Conservation (phyloP, 2,797 vertebrate genomes). For the Dallia pectoralis region DNA sequence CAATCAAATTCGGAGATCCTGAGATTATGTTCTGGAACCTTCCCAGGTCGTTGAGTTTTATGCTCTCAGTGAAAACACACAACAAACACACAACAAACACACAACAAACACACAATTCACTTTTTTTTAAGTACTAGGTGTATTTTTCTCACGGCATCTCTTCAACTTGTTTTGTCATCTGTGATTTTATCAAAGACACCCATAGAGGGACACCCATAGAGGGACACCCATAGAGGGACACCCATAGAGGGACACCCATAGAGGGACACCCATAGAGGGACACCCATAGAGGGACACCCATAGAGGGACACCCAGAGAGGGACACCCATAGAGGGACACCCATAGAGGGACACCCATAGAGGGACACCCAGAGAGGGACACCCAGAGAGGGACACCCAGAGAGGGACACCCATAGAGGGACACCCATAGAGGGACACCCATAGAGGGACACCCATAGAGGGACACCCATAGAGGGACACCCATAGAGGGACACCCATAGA, state of each 20-base stretch:
- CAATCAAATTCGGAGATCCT: conserved; percentile 54
- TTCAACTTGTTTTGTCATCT: conserved; percentile 55
- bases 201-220: conserved; percentile 2
- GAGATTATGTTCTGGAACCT: conserved; percentile 33
- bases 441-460: no score
- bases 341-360: no score
- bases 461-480: no score
- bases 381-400: not conserved
- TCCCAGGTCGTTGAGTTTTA: not conserved
- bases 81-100: not conserved
- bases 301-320: not conserved
- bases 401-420: no score
- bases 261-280: not conserved
- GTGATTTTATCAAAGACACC: conserved; percentile 35
- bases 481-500: no score
- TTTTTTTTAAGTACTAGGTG: not conserved
- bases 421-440: no score
- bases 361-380: not conserved
- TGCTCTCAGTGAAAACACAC: not conserved
- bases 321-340: not conserved
- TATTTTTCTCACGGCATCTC: conserved; percentile 43
- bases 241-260: not conserved
- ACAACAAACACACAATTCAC: not conserved
- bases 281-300: not conserved
- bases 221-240: not conserved